Evolutionary conservation across 1,140 invertebrate genomes (phyloP), one percentile per base, ranked within the genome.

Genomic region (Drosophila lini): DNA sequence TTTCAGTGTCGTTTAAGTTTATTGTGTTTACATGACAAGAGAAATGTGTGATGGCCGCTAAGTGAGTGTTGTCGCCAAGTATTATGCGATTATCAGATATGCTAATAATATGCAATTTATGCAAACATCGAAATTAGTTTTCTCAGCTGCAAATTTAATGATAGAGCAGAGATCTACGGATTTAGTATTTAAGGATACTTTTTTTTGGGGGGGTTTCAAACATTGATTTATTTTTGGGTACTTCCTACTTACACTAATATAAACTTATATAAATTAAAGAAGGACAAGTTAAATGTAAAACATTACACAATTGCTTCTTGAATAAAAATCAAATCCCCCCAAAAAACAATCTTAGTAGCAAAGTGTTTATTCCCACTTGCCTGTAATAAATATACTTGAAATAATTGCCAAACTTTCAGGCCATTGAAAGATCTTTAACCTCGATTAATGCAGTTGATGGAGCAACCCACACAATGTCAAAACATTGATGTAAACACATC

Each of bases 21-120:
- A 78, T 74, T 62, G 62, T 67, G 45, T 71, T 86, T 57, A 74
- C 78, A 85, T 80, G 81, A 80, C 61, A 58, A 67, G 47, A 34
- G 58, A 44, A 67, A 55, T 44, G 34, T 44, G 64, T 36, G 64
- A 42, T 47, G 53, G 28, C 16, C 15, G 41, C 47, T 64, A 81
- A 80, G 71, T 75, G 47, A 55, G 74, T 60, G 48, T 64, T 28
- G 40, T 34, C 32, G 40, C 13, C 19, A 62, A 63, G 48, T 61
- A 50, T 41, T 40, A 44, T 57, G 73, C 31, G 41, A 75, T 34
- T 63, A 32, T 60, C 38, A 11, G 45, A 45, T 68, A 45, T 32
- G 63, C 10, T 38, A 34, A 56, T 69, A 45, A 55, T 38, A 15
- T 10, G 9, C 2, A 56, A 13, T 64, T 61, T 42, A 50, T 34